phyloP scores from a whole-genome alignment of 2,888 invertebrate genomes.

The Rhorus exstirpatorius region DNA sequence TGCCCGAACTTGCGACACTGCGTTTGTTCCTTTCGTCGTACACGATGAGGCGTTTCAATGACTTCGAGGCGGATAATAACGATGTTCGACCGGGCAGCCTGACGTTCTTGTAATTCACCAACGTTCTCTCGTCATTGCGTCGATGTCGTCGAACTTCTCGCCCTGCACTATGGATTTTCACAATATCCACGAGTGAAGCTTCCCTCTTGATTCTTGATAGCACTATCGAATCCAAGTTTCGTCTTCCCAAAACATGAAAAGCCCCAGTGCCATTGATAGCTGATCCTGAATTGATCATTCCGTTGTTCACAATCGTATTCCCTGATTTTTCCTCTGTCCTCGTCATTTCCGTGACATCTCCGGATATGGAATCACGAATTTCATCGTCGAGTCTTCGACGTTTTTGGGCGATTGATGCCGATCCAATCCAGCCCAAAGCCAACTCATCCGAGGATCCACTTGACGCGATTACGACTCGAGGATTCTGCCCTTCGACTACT shows the following conservation, averaged over 20 bases:
- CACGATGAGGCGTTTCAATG: not conserved
- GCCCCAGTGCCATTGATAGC: not conserved
- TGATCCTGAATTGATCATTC: constrained; percentile 4
- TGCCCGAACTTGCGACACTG: constrained; percentile 8
- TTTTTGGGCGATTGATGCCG: not conserved
- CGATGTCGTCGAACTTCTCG: not conserved
- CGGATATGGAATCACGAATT: not conserved
- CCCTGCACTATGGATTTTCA: constrained; percentile 11
- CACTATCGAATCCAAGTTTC: not conserved
- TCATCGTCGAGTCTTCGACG: not conserved
- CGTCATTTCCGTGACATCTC: not conserved
- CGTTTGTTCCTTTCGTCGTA: constrained; percentile 13
- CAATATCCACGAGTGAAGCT: not conserved
- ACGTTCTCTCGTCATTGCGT: not conserved
- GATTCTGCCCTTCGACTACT: constrained; percentile 50
- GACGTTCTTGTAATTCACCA: constrained; percentile 26
- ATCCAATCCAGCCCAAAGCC: constrained; percentile 54
- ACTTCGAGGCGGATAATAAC: constrained; percentile 39
- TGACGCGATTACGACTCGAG: not conserved
- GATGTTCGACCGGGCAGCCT: constrained; percentile 22
- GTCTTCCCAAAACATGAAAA: not conserved
- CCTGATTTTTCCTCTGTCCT: not conserved
- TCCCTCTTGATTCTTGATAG: constrained; percentile 6
- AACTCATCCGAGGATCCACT: not conserved
- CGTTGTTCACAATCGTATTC: constrained; percentile 4